phyloP scores from a whole-genome alignment of 1,140 invertebrate species.

The Dolichoris vasculosae region DNA sequence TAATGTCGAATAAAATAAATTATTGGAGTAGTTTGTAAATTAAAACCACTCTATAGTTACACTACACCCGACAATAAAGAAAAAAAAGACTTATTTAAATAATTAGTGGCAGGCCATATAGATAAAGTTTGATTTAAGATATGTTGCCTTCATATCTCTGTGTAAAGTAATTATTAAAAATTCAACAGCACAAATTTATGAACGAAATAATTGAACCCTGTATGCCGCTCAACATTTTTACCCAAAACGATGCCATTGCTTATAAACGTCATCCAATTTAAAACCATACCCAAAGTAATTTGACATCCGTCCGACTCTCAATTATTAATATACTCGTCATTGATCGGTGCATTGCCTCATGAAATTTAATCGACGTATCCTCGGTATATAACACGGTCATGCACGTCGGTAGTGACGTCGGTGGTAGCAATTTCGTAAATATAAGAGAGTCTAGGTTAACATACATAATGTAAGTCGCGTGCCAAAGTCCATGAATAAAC shows the following conservation, averaged over 20 bases:
- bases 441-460: slow-evolving; percentile 42
- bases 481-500: slow-evolving; percentile 60
- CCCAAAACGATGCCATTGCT: slow-evolving; percentile 5
- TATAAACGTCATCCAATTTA: slow-evolving; percentile 38
- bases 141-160: not conserved
- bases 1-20: not conserved
- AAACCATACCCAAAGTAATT: slow-evolving; percentile 22
- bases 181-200: slow-evolving; percentile 17
- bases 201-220: not conserved
- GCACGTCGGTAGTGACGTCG: not conserved
- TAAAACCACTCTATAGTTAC: not conserved
- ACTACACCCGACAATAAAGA: not conserved
- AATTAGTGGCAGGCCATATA: not conserved
- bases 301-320: slow-evolving; percentile 23
- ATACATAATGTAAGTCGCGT: slow-evolving; percentile 62
- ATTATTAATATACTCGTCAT: slow-evolving; percentile 43
- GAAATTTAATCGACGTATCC: slow-evolving; percentile 47
- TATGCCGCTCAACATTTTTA: not conserved
- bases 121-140: slow-evolving; percentile 15
- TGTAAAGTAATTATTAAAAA: slow-evolving; percentile 13
- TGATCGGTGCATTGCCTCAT: slow-evolving; percentile 36
- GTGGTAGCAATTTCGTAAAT: slow-evolving; percentile 47
- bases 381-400: slow-evolving; percentile 5
- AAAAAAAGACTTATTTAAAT: slow-evolving; percentile 1
- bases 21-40: not conserved